Base-by-base conservation (phyloP, 2,113 vertebrate species). In the Coturnix japonica region DNA sequence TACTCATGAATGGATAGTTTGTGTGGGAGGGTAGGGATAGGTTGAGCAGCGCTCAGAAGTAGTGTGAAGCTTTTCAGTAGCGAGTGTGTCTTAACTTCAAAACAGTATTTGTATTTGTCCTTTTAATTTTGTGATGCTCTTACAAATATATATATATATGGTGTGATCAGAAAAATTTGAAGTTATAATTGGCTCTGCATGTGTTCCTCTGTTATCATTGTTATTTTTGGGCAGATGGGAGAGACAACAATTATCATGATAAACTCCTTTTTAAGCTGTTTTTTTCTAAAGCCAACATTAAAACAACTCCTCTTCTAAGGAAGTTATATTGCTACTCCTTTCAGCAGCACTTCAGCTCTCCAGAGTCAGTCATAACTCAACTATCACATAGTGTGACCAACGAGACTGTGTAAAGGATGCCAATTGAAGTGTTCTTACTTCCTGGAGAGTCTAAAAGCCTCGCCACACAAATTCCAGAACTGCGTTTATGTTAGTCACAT, bases 141-240 rank as follows among this genome's bases (percentile, higher is more conserved):
- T 74, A 66, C 28, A 67, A 75, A 93, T 41, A n/a, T n/a, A n/a
- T n/a, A 63, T 4, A 2, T 54, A 73, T 70, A 54, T 11, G 35
- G 13, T 3, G 0, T 15, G 41, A 15, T 70, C 44, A 57, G 30
- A 76, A 92, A 59, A 41, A 23, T 61, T 28, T 15, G 60, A 21
- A 0, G 0, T 74, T 57, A 14, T 44, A 65, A n/a, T 37, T n/a
- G n/a, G n/a, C n/a, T n/a, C 30, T 87, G 15, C 2, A 35, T 76
- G 6, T 35, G 9, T 89, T 90, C 79, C 82, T 31, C 37, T 72
- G 5, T 14, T 65, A 7, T 31, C 8, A 2, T 15, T 87, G 41
- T 28, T 4, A 8, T 63, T 91, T 93, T 46, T 80, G 51, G 17
- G 20, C 43, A 57, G 47, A 46, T 67, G 17, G 31, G 39, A 77